Evolutionary conservation across 2,797 vertebrate species (phyloP).

Genomic region (Brachymystax lenok): DNA sequence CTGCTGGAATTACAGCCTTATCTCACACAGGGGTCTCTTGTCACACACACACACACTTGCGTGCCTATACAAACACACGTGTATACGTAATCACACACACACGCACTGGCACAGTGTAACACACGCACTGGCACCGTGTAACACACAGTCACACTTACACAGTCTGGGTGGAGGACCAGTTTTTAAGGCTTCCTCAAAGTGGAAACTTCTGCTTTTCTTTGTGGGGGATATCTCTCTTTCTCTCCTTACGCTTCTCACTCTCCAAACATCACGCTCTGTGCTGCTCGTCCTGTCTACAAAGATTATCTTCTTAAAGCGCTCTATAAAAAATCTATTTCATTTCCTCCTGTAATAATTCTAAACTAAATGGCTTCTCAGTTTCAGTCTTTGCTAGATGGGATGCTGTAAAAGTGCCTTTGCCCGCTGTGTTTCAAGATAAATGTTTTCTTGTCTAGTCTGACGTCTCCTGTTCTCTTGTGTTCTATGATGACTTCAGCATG

Average conservation of each 20-base stretch:
- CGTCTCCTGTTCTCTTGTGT: neutral
- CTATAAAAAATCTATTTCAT: neutral
- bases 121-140: slow-evolving; percentile 6
- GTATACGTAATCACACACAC: slow-evolving; percentile 35
- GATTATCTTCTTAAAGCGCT: neutral
- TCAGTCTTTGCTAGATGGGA: neutral
- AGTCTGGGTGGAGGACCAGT: slow-evolving; percentile 54
- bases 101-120: neutral
- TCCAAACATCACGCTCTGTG: neutral
- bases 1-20: slow-evolving; percentile 78
- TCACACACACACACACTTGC: slow-evolving; percentile 19
- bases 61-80: neutral
- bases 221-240: slow-evolving; percentile 28
- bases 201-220: slow-evolving; percentile 62
- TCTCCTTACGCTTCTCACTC: neutral
- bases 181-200: slow-evolving; percentile 56
- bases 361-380: neutral
- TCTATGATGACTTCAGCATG: slow-evolving; percentile 16
- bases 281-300: neutral
- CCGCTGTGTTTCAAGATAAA: slow-evolving; percentile 1
- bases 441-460: neutral
- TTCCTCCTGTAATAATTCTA: neutral
- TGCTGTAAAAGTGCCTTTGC: neutral
- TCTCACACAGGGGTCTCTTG: slow-evolving; percentile 52
- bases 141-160: slow-evolving; percentile 36